These are phyloP conservation scores for Zaprionus davidi DNA, from an alignment of 1,140 invertebrate species.

Conservation along the genomic window DNA sequence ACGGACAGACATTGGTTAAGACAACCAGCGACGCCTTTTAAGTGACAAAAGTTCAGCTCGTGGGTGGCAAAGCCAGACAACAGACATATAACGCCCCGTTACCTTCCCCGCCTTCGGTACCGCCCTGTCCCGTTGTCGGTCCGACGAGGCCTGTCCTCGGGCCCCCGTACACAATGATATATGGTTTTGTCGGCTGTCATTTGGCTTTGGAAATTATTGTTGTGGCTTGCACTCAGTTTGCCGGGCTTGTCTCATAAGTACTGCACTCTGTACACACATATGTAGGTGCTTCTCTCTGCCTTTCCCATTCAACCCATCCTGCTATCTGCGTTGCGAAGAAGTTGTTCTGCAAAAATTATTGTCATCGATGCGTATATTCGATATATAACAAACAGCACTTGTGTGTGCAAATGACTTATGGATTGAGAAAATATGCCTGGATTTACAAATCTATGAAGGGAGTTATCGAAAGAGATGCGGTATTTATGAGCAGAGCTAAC, in stretches of 20 bases:
- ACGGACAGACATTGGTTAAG: conserved; percentile 65
- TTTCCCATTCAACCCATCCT: background rate
- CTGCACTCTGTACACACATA: background rate
- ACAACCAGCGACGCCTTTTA: conserved; percentile 72
- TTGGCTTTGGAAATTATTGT: conserved; percentile 80
- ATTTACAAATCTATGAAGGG: background rate
- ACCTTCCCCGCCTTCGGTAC: background rate
- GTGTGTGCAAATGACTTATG: conserved; percentile 3
- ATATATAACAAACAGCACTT: background rate
- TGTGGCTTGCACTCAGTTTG: conserved; percentile 70
- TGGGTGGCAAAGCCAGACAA: conserved; percentile 76
- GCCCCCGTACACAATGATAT: conserved; percentile 75
- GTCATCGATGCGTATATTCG: background rate
- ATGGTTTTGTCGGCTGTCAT: conserved; percentile 80
- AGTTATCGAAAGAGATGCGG: background rate
- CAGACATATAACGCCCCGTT: conserved; percentile 34
- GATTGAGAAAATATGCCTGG: background rate
- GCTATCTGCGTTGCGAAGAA: background rate
- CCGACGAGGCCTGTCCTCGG: conserved; percentile 7
- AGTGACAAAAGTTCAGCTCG: conserved; percentile 80
- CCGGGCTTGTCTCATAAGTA: conserved; percentile 41
- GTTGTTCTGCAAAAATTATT: conserved; percentile 6
- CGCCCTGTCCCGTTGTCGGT: no score
- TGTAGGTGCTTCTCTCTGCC: background rate
- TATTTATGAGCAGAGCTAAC: background rate